Conservation (phyloP, 1,140 invertebrate species). For the Brachionus manjavacas region DNA sequence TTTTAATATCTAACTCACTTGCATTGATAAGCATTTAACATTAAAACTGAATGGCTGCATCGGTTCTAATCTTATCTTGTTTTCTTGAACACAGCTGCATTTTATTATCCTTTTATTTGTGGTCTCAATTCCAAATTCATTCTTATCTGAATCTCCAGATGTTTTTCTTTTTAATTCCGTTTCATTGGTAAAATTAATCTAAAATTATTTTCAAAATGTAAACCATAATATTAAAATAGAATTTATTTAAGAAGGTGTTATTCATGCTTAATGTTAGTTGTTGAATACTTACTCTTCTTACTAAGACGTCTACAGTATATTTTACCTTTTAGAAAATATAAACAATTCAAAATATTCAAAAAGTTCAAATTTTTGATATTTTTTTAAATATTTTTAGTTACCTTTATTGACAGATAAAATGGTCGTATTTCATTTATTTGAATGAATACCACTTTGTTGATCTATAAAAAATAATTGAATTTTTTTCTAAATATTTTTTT, state of each 20-base stretch:
- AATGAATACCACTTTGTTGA: not conserved
- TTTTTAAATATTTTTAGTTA: not conserved
- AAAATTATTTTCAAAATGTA: not conserved
- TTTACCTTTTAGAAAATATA: not conserved
- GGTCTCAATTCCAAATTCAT: slow-evolving; percentile 18
- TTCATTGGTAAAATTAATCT: slow-evolving; percentile 3
- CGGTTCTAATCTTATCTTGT: slow-evolving; percentile 11
- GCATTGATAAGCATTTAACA: not conserved
- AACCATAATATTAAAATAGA: not conserved
- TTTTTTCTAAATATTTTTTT: not conserved
- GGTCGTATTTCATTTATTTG: not conserved
- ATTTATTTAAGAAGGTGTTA: not conserved
- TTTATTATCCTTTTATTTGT: not conserved
- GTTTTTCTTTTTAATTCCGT: not conserved
- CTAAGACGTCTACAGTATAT: not conserved
- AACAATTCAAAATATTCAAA: not conserved
- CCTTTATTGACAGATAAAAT: not conserved
- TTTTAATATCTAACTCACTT: not conserved
- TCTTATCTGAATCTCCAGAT: not conserved
- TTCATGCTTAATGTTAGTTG: not conserved
- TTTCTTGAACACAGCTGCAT: slow-evolving; percentile 19
- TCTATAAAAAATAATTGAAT: not conserved
- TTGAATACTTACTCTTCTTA: not conserved
- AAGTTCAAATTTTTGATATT: too few species aligned
- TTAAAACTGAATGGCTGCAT: slow-evolving; percentile 24